Evolutionary conservation across 2,113 vertebrate genomes (phyloP), one percentile per base, ranked within the genome.

Genomic region (Chlamydotis undulata): DNA sequence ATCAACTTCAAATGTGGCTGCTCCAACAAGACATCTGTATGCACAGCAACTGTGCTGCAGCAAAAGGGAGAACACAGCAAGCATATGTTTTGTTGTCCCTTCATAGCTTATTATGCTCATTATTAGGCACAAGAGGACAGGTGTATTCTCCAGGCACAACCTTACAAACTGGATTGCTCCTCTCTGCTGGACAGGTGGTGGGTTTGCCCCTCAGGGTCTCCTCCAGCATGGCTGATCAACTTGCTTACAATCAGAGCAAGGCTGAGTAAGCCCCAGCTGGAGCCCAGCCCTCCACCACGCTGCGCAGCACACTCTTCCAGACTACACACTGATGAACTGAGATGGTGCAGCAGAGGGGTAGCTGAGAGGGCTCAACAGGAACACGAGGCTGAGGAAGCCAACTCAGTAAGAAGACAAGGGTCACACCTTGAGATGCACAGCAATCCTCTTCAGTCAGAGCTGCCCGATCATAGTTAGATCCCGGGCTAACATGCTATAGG

Each of bases 81-180:
- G 92, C 83, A 3, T 6, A 2, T 13, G 86, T 18, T 70, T 78
- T 91, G 59, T 81, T 94, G 92, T 83, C 73, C 87, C 74, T 78
- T 87, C 87, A 10, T 83, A 86, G 74, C 93, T 60, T 80, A 92
- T 93, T 67, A 43, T 5, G 73, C 87, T 92, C 91, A 43, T 90
- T 81, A 86, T 31, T 11, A 92, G 89, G 86, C 96, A 90, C 79
- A 9, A 41, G 95, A 94, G 96, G 80, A 56, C 93, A 91, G 87
- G 91, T 84, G 91, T 59, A 18, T 41, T 60, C 86, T 92, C 83
- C 96, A 96, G 83, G 43, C 79, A 33, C 80, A 59, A 23, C 76
- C 89, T 21, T 8, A 61, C 93, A 39, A 65, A 33, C 63, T 4
- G 24, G 35, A 25, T 19, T 47, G 79, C 93, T 93, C 79, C 80